phyloP scores from a whole-genome alignment of 2,113 vertebrate species.

The Brachionichthys hirsutus region DNA sequence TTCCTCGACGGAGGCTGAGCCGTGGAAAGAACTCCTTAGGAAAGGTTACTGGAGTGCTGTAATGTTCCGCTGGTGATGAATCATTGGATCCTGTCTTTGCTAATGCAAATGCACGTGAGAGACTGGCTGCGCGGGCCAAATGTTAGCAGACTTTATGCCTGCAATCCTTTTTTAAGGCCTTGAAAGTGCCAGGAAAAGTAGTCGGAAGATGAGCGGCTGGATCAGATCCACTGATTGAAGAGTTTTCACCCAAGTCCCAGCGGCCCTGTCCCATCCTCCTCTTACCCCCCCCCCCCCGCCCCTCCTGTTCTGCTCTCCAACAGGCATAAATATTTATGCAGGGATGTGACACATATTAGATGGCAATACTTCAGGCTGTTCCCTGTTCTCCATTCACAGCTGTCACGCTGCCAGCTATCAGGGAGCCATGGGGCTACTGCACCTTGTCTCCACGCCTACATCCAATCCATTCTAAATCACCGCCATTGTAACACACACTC shows the following conservation, averaged over 20 bases:
- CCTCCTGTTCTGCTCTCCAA: slow-evolving; percentile 56
- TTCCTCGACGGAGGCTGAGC: slow-evolving; percentile 9
- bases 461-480: slow-evolving; percentile 80
- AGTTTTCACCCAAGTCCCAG: slow-evolving; percentile 57
- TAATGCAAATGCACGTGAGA: slow-evolving; percentile 7
- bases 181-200: slow-evolving; percentile 3
- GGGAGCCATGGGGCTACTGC: slow-evolving; percentile 75
- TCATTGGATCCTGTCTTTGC: slow-evolving; percentile 7
- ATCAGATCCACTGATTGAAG: slow-evolving; percentile 67
- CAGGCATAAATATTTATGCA: slow-evolving; percentile 81
- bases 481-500: slow-evolving; percentile 71
- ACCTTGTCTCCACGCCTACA: slow-evolving; percentile 78
- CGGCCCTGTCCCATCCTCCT: slow-evolving; percentile 42
- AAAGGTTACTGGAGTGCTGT: not conserved
- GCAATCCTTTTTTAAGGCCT: slow-evolving; percentile 12
- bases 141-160: slow-evolving; percentile 15
- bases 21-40: slow-evolving; percentile 15
- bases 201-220: slow-evolving; percentile 20
- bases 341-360: slow-evolving; percentile 79
- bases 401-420: slow-evolving; percentile 79
- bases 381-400: slow-evolving; percentile 78
- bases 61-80: not conserved
- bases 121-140: not conserved
- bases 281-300: slow-evolving; percentile 29
- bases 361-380: slow-evolving; percentile 78